Conservation (phyloP, 1,140 invertebrate genomes). For the Oncopodura yosiiana region DNA sequence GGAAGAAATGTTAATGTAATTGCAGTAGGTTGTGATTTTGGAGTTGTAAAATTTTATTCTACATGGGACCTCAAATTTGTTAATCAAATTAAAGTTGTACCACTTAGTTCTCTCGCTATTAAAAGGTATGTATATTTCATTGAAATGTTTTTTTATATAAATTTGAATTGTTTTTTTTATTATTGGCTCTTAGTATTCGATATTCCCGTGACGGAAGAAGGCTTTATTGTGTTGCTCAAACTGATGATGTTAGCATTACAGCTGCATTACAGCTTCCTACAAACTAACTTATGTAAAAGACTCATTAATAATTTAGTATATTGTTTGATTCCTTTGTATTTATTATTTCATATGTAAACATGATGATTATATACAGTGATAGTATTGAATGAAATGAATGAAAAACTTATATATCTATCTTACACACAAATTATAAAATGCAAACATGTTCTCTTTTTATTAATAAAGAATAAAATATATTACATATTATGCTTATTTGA, state of each 20-base stretch:
- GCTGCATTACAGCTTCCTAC: constrained; percentile 24
- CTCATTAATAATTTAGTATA: neutral
- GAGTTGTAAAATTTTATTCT: constrained; percentile 31
- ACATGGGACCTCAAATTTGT: constrained; percentile 32
- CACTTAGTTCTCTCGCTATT: constrained; percentile 21
- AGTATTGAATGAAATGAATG: too few relatives aligned
- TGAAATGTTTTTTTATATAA: neutral
- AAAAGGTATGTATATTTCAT: constrained; percentile 20
- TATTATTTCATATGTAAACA: neutral
- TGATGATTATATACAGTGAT: too few relatives aligned
- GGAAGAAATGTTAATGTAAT: constrained; percentile 33
- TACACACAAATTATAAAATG: too few relatives aligned
- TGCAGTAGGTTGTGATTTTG: constrained; percentile 31
- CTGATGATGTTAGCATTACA: constrained; percentile 20
- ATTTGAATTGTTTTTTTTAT: neutral
- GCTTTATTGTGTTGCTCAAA: constrained; percentile 24
- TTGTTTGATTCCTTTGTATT: neutral
- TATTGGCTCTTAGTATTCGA: constrained; percentile 18
- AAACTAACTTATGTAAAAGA: neutral
- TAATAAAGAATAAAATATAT: too few relatives aligned
- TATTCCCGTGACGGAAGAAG: constrained; percentile 29
- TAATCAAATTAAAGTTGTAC: constrained; percentile 29
- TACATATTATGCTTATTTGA: too few relatives aligned
- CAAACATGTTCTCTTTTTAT: too few relatives aligned
- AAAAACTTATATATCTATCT: too few relatives aligned